Evolutionary conservation across 2,797 vertebrate species (phyloP), one percentile per base, ranked within the genome.

Genomic region (Allobates femoralis): DNA sequence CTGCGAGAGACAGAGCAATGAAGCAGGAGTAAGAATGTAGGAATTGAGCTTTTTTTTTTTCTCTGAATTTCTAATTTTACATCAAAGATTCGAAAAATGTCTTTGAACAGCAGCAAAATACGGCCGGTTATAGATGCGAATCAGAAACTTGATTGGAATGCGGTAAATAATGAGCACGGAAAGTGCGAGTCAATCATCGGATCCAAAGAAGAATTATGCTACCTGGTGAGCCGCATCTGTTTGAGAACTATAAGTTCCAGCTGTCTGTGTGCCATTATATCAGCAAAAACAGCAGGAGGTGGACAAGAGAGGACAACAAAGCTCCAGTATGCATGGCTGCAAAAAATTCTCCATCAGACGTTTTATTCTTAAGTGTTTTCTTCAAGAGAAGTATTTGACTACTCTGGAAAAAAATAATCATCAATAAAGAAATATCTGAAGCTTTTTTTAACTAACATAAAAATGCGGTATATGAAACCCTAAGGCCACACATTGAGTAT

Each of bases 31-130:
- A 69, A 76, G 71, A 67, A 85, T 74, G 86, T 58, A 30, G 19
- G 34, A 50, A 83, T 41, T 73, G 51, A 58, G 81, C 26, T 56
- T 83, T 60, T 56, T n/a, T 19, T 19, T 19, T 19, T 11, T 30
- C 23, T 21, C 32, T n/a, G 37, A 55, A 79, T 60, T 81, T 81
- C 62, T 71, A 28, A 66, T 32, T 37, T 81, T 82, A 28, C 21
- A 84, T 37, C 23, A 84, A 87, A 83, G 77, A 76, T 41, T 50
- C 58, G 46, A 84, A 74, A 83, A 53, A 87, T 41, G 75, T 34
- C 76, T 74, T 55, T 84, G 67, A 80, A 81, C 64, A 41, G 51
- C 60, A 32, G 23, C 5, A 19, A 67, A 81, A 66, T 41, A 28
- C 3, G 21, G 14, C 26, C 32, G 56, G 67, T 75, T 73, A 53